Evolutionary conservation across 2,113 vertebrate genomes (phyloP), one percentile per base, ranked within the genome.

Genomic region (Heteronetta atricapilla): DNA sequence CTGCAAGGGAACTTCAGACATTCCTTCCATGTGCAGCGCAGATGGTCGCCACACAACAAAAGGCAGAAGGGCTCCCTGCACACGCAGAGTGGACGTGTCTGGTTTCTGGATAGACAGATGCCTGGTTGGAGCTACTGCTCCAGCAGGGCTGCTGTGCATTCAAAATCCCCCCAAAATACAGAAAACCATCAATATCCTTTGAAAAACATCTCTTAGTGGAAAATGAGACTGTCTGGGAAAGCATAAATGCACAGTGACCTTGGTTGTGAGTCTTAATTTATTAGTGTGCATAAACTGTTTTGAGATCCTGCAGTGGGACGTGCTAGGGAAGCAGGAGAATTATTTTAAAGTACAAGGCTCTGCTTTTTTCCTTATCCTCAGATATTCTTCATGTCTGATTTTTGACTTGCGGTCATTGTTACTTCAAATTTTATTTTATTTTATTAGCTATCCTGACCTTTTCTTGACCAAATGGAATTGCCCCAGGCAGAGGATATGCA

Each of bases 1-100:
- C 88, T 74, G 69, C 80, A 6, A 0, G 73, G 86, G 88, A 91
- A 92, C 76, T 86, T 86, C 90, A 93, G 95, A 88, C 92, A 94
- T 90, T 96, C 94, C 88, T 93, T 50, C 88, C 95, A 92, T 88
- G 92, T 93, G 96, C 34, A 5, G 88, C 94, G 83, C 96, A 96
- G 96, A 96, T 94, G 95, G 95, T 82, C 77, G 1, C 77, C 89
- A 72, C 89, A 53, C 56, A 89, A 84, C 88, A 84, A 90, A 90
- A 95, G 95, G 92, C 86, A 93, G 88, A 93, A 95, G 94, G 55
- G 85, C 88, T 96, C 85, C 89, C 73, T 1, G 14, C 86, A 73
- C 76, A 40, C 9, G 48, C 79, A 46, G 2, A 0, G 66, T 88
- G 94, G 50, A 96, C 1, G 18, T 77, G 88, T 91, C 95, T 90